phyloP scores from a whole-genome alignment of 2,888 invertebrate species.

The Laothoe populi region DNA sequence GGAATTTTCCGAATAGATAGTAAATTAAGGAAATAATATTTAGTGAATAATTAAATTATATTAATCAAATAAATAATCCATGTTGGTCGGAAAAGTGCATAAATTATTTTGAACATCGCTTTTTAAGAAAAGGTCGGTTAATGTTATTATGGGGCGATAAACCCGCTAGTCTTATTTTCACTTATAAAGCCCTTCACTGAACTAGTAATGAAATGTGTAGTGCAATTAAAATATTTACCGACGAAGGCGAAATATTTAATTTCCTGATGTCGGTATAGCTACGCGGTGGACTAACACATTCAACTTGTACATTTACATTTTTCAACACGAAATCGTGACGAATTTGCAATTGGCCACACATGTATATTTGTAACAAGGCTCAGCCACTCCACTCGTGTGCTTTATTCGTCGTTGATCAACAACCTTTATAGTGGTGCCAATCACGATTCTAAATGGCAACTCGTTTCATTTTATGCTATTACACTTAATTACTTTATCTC shows the following conservation, averaged over 20 bases:
- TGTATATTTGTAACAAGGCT: slow-evolving; percentile 16
- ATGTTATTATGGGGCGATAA: no score
- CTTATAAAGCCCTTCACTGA: background rate
- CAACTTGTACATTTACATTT: slow-evolving; percentile 14
- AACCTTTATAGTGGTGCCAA: slow-evolving; percentile 1
- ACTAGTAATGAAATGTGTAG: background rate
- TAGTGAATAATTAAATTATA: no score
- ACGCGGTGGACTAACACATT: background rate
- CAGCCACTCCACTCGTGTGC: background rate
- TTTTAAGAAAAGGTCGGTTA: no score
- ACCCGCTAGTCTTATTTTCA: background rate
- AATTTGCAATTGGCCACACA: slow-evolving; percentile 10
- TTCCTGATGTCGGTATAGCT: slow-evolving; percentile 7
- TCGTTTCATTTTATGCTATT: background rate
- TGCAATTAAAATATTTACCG: slow-evolving; percentile 17
- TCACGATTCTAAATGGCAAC: background rate
- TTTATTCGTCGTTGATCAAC: no score
- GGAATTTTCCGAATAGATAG: no score
- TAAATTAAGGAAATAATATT: no score
- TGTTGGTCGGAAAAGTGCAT: no score
- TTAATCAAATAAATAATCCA: no score
- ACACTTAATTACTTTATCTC: background rate
- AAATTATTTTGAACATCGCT: no score
- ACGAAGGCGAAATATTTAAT: slow-evolving; percentile 18
- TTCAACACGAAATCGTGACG: slow-evolving; percentile 24